Base-by-base conservation (phyloP, 2,888 invertebrate species). In the Lysandra coridon region DNA sequence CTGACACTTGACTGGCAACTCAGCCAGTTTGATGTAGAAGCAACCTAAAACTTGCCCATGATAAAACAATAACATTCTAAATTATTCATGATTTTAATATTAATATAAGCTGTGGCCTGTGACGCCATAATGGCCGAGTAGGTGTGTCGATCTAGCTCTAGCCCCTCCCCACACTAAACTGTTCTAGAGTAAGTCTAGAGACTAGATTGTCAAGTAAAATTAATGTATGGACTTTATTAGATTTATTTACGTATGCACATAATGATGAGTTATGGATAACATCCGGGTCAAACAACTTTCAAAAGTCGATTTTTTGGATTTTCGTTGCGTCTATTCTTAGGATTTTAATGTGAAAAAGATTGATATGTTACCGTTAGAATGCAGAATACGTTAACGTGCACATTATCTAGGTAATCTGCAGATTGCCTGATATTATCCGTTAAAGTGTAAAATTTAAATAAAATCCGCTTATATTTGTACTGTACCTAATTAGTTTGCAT, bases 161-260 rank as follows among this genome's bases (percentile, higher is more conserved):
- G 69, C 33, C 33, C 33, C 33, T 14, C 33, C 69, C 69, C 69
- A 14, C 12, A 30, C 7, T 64, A 64, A 30, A 30, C 10, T 69
- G 7, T 33, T 33, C 2, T 64, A 64, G 64, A 62, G 0, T 40
- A 40, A 40, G 40, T 40, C 40, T 62, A 3, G 3, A 17, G 23
- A 23, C 64, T 64, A 64, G 30, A 69, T 69, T 12, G 30, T 33
- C 64, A 30, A 30, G 1, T 69, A 30, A 30, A 12, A 69, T 30
- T 33, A 69, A 33, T 33, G 33, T 69, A 1, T 37, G 17, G 33
- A 69, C 14, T 17, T 33, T 37, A 30, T 33, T 17, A 69, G 69
- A 14, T 69, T 37, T 69, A 14, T 69, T 69, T 69, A 69, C 30
- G 33, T 69, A 69, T 69, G 69, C 69, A 37, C 69, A 69, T 69